These are phyloP conservation scores for Eira barbara DNA, from an alignment of 2,113 vertebrate genomes.

Conservation along the genomic window DNA sequence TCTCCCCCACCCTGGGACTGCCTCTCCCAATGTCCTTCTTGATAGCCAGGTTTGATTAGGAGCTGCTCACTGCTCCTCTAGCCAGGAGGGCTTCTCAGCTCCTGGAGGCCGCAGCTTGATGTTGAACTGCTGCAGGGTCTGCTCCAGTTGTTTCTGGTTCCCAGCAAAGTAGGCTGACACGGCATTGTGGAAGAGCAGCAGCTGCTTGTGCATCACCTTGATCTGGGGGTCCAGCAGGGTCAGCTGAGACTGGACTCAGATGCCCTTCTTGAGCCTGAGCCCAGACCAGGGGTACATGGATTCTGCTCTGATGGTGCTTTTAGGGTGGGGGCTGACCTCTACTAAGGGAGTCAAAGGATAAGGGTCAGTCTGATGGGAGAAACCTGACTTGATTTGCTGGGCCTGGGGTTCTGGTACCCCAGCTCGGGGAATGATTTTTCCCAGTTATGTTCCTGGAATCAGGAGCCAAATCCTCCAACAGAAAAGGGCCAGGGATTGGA, in stretches of 20 bases:
- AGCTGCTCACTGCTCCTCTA: constrained; percentile 93
- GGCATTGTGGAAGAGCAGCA: constrained; percentile 98
- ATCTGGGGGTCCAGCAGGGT: constrained; percentile 84
- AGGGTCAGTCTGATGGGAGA: constrained; percentile 16
- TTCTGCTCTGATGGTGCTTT: constrained; percentile 38
- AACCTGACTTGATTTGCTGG: not conserved
- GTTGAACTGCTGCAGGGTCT: constrained; percentile 98
- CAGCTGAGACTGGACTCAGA: constrained; percentile 61
- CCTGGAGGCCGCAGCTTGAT: constrained; percentile 93
- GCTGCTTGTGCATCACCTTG: constrained; percentile 99
- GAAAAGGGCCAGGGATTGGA: not conserved
- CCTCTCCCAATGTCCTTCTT: constrained; percentile 54
- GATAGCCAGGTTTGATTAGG: constrained; percentile 43
- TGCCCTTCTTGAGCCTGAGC: constrained; percentile 28
- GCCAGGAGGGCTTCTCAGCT: constrained; percentile 96
- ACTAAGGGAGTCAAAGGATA: constrained; percentile 40
- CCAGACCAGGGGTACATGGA: not conserved
- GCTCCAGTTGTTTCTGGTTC: constrained; percentile 97
- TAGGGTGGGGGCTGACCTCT: not conserved
- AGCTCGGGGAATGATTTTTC: not conserved
- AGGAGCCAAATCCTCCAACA: constrained; percentile 1
- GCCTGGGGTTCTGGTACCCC: not conserved
- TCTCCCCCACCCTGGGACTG: constrained; percentile 58
- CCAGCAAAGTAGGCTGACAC: constrained; percentile 98
- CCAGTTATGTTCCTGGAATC: constrained; percentile 16